phyloP scores from a whole-genome alignment of 37 sponge, comb jelly and placozoan species.

The Corticium candelabrum region DNA sequence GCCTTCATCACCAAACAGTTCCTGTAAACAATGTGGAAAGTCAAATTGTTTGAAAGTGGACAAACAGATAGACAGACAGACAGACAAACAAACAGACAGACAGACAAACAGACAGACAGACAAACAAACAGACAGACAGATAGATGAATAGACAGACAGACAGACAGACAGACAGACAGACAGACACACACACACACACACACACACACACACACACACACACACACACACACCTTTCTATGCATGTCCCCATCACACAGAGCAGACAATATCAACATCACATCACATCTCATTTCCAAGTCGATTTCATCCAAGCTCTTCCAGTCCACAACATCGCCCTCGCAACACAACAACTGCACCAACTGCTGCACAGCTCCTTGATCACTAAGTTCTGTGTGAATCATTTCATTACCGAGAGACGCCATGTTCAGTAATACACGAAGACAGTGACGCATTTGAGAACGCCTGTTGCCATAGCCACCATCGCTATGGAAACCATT shows the following conservation, averaged over 20 bases:
- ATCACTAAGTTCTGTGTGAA: slow-evolving; percentile 79
- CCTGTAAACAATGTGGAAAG: too few species aligned
- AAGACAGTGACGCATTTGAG: slow-evolving; percentile 78
- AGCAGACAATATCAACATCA: slow-evolving; percentile 1
- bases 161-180: too few species aligned
- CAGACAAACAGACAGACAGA: too few species aligned
- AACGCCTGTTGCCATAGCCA: slow-evolving; percentile 55
- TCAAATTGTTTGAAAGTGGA: too few species aligned
- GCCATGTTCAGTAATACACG: slow-evolving; percentile 74
- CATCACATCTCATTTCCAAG: background rate
- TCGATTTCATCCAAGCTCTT: background rate
- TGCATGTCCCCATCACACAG: slow-evolving; percentile 30
- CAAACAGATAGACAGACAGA: too few species aligned
- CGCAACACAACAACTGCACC: background rate
- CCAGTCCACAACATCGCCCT: background rate
- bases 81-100: too few species aligned
- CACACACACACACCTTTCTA: slow-evolving; percentile 23
- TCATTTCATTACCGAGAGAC: slow-evolving; percentile 39
- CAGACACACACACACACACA: too few species aligned
- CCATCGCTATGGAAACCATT: slow-evolving; percentile 86
- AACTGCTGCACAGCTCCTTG: slow-evolving; percentile 81
- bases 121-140: too few species aligned
- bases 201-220: too few species aligned
- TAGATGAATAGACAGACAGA: too few species aligned
- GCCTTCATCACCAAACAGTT: slow-evolving; percentile 84